Evolutionary conservation across 2,113 vertebrate genomes (phyloP).

Genomic region (Setophaga kirtlandii): DNA sequence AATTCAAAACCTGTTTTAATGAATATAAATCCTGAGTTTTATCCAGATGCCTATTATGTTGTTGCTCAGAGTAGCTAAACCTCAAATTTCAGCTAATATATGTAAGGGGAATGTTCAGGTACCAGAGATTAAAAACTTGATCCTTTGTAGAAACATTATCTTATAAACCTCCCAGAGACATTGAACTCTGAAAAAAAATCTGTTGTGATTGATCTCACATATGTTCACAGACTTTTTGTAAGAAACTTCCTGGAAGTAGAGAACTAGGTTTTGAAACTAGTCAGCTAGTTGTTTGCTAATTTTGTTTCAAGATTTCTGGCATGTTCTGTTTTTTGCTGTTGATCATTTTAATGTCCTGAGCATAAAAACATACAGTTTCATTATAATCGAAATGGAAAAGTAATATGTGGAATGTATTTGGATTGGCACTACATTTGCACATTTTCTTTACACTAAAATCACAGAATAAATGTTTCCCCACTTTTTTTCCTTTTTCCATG

Average conservation of each 20-base stretch:
- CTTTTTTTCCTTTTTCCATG: neutral
- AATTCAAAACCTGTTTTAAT: neutral
- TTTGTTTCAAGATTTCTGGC: fast-evolving
- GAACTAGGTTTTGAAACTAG: neutral
- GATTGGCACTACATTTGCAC: neutral
- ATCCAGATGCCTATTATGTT: fast-evolving
- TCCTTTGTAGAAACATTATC: fast-evolving
- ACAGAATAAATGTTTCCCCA: neutral
- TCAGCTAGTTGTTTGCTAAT: neutral
- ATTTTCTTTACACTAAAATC: neutral
- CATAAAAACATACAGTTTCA: neutral
- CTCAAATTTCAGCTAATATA: neutral
- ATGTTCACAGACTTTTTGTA: neutral
- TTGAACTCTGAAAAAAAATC: neutral
- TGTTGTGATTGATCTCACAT: neutral
- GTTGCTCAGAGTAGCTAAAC: neutral
- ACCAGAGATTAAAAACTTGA: neutral
- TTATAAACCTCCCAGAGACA: neutral
- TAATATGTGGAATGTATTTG: fast-evolving
- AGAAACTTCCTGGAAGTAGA: neutral
- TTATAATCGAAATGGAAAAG: neutral
- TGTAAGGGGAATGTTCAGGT: neutral
- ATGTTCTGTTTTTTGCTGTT: neutral
- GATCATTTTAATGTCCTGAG: neutral
- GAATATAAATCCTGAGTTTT: neutral